phyloP scores from a whole-genome alignment of 2,113 vertebrate species.

The Pomatostomus ruficeps region DNA sequence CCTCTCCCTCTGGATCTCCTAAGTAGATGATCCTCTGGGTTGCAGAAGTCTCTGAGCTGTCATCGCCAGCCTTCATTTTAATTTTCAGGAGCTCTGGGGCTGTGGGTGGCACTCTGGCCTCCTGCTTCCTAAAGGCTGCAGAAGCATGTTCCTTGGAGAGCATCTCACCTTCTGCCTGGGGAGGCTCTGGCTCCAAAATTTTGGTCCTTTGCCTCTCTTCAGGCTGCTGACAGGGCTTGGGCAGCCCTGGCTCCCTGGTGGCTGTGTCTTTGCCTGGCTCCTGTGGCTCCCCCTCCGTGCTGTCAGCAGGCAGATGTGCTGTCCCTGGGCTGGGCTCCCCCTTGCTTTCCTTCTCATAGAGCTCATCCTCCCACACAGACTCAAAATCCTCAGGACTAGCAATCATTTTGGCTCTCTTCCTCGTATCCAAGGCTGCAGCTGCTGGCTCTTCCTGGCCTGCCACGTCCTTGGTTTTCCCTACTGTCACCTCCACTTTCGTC shows the following conservation, averaged over 20 bases:
- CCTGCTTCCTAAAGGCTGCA: slow-evolving; percentile 46
- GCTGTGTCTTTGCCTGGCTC: neutral
- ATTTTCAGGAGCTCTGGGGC: slow-evolving; percentile 39
- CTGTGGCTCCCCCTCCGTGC: neutral
- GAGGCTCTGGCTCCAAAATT: neutral
- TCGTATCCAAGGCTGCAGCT: slow-evolving; percentile 4
- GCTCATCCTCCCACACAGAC: slow-evolving; percentile 64
- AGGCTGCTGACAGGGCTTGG: neutral
- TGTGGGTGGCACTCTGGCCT: neutral
- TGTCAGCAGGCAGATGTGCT: neutral
- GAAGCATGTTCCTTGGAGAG: neutral
- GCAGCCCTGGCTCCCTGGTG: neutral
- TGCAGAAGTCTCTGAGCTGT: slow-evolving; percentile 50
- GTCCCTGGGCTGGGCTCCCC: neutral
- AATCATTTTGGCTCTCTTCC: slow-evolving; percentile 63
- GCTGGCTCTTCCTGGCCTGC: slow-evolving; percentile 61
- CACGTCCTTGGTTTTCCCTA: slow-evolving; percentile 65
- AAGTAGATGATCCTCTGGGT: slow-evolving; percentile 72
- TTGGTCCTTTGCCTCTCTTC: neutral
- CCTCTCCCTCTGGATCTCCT: slow-evolving; percentile 54
- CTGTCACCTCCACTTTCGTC: slow-evolving; percentile 42
- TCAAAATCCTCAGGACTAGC: slow-evolving; percentile 75
- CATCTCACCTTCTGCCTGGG: neutral
- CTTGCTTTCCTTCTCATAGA: slow-evolving; percentile 8
- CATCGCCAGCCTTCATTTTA: slow-evolving; percentile 51